These are phyloP conservation scores for Cebus imitator DNA, from an alignment of 2,113 vertebrate genomes.

Conservation along the genomic window DNA sequence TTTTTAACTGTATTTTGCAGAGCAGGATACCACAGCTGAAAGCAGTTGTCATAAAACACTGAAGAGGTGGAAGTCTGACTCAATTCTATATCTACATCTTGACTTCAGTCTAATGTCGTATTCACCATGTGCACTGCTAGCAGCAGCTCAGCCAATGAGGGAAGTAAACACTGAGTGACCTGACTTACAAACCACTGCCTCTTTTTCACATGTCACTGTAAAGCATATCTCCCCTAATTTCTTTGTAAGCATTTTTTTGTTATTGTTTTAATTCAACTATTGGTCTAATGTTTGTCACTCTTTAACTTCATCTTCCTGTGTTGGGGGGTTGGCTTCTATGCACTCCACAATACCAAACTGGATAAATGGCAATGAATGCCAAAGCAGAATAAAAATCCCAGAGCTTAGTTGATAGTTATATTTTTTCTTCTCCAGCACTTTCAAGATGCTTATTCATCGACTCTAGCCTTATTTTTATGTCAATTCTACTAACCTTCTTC, in stretches of 20 bases:
- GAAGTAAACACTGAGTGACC: background rate
- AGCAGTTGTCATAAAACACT: background rate
- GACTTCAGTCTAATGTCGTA: background rate
- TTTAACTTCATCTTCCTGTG: background rate
- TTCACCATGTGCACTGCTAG: background rate
- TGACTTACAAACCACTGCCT: background rate
- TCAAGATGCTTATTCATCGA: background rate
- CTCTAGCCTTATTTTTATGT: background rate
- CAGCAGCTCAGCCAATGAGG: background rate
- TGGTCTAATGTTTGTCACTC: background rate
- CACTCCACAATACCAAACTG: background rate
- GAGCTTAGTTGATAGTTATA: background rate
- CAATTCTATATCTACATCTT: background rate
- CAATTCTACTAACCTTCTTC: background rate
- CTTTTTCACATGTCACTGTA: background rate
- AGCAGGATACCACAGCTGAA: background rate
- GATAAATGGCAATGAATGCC: background rate
- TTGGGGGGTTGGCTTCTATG: background rate
- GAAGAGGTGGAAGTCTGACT: background rate
- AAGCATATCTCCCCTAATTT: background rate
- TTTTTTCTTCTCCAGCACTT: background rate
- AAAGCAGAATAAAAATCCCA: background rate
- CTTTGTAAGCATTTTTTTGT: background rate
- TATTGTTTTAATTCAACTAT: background rate
- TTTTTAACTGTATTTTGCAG: background rate